These are phyloP conservation scores for Heteromurus nitidus DNA, from an alignment of 2,888 invertebrate genomes.

Conservation along the genomic window DNA sequence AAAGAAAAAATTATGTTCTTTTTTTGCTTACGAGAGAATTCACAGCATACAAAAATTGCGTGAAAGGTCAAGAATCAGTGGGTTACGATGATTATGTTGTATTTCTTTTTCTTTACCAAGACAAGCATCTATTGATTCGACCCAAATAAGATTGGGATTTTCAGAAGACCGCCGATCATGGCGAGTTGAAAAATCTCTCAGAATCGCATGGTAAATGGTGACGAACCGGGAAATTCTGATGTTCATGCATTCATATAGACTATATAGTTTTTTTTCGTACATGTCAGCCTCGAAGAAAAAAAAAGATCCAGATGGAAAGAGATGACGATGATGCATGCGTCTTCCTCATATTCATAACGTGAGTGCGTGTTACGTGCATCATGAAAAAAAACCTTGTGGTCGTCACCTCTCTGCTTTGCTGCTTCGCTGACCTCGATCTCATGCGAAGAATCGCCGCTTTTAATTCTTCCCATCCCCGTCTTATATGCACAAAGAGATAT, in stretches of 20 bases:
- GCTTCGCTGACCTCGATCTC: constrained; percentile 66
- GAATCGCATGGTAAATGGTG: no score
- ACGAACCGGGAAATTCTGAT: background rate
- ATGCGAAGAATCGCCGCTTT: constrained; percentile 41
- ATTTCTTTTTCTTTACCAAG: constrained; percentile 11
- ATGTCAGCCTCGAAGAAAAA: background rate
- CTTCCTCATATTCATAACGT: background rate
- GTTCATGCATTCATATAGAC: background rate
- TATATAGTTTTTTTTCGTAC: no score
- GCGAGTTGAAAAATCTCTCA: background rate
- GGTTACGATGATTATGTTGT: constrained; percentile 44
- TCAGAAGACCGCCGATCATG: background rate
- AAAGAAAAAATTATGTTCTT: background rate
- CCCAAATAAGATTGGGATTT: constrained; percentile 3
- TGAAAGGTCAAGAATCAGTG: constrained; percentile 60
- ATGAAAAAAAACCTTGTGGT: constrained; percentile 54
- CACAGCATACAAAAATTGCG: constrained; percentile 50
- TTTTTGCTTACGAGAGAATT: constrained; percentile 14
- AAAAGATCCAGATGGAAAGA: background rate
- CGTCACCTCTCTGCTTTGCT: constrained; percentile 48
- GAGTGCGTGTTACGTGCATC: constrained; percentile 37
- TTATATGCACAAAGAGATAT: background rate
- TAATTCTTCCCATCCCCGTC: background rate
- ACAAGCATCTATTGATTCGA: constrained; percentile 40
- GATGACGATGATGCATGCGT: constrained; percentile 10